Evolutionary conservation across 2,113 vertebrate genomes (phyloP).

Genomic region (Mus spicilegus): DNA sequence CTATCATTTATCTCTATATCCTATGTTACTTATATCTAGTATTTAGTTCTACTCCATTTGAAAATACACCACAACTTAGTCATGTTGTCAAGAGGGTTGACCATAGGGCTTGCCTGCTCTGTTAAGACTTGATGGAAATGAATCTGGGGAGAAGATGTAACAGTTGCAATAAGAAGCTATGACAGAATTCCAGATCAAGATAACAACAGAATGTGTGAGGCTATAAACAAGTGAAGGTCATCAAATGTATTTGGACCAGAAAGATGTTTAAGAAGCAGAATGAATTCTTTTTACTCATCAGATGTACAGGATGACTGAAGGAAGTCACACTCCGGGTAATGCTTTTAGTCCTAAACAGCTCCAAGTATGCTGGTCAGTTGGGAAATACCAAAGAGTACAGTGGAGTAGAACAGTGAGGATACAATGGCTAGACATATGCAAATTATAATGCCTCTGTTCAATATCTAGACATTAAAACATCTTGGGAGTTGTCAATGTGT

Average conservation of each 20-base stretch:
- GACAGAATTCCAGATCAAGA: not conserved
- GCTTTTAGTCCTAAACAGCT: not conserved
- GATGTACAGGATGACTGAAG: not conserved
- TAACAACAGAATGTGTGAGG: not conserved
- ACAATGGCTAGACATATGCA: not conserved
- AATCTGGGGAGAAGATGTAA: not conserved
- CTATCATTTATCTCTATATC: slow-evolving; percentile 33
- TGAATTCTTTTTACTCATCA: not conserved
- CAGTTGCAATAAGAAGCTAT: not conserved
- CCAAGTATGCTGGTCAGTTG: not conserved
- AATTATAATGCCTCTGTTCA: not conserved
- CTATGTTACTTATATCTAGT: not conserved
- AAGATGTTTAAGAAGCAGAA: not conserved
- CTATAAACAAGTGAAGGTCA: not conserved
- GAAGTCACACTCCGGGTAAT: not conserved
- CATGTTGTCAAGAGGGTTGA: not conserved
- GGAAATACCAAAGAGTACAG: not conserved
- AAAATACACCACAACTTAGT: not conserved
- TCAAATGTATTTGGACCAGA: not conserved
- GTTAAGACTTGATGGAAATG: not conserved
- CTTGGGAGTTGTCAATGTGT: not conserved
- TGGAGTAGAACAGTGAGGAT: too few relatives aligned
- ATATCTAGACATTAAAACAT: not conserved
- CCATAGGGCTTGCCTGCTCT: not conserved
- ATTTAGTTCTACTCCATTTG: slow-evolving; percentile 38